Conservation (phyloP, 2,888 invertebrate genomes). For the Allygus modestus region DNA sequence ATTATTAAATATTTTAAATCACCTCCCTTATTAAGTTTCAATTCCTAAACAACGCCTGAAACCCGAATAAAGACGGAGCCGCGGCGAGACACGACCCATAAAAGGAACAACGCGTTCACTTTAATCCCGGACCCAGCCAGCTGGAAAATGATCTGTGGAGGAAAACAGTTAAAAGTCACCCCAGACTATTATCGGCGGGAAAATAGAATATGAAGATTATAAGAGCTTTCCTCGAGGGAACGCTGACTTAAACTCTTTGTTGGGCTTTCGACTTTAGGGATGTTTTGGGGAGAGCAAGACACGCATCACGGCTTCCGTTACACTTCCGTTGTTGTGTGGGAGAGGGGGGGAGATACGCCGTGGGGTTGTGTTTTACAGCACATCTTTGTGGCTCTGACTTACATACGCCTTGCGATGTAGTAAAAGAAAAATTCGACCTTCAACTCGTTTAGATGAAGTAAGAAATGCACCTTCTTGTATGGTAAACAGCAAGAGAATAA, state of each 20-base stretch:
- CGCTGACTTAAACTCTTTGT: slow-evolving; percentile 64
- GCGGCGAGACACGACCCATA: slow-evolving; percentile 1
- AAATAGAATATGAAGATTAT: slow-evolving; percentile 66
- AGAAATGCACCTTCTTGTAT: too few relatives aligned
- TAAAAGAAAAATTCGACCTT: neutral
- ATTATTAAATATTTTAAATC: too few relatives aligned
- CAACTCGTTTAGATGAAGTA: too few relatives aligned
- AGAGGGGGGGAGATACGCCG: neutral
- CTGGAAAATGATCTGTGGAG: slow-evolving; percentile 58
- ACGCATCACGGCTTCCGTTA: slow-evolving; percentile 56
- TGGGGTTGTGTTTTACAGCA: slow-evolving; percentile 41
- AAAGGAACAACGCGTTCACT: slow-evolving; percentile 10
- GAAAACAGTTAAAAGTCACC: slow-evolving; percentile 64
- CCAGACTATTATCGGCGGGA: slow-evolving; percentile 60
- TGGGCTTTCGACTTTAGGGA: slow-evolving; percentile 47
- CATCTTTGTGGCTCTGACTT: slow-evolving; percentile 18
- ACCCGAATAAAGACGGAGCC: neutral
- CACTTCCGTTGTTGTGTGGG: slow-evolving; percentile 36
- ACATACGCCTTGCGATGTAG: neutral
- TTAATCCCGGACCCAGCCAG: slow-evolving; percentile 29
- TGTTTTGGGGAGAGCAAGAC: slow-evolving; percentile 57
- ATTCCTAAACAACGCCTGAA: too few relatives aligned
- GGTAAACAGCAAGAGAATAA: too few relatives aligned
- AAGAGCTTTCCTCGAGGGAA: slow-evolving; percentile 63
- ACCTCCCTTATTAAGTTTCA: too few relatives aligned